A percentile compares a stretch with the other conserved stretches of the same genome.
phyloP scores from a whole-genome alignment of 2,888 invertebrate species.

The Hoplodrina blanda region DNA sequence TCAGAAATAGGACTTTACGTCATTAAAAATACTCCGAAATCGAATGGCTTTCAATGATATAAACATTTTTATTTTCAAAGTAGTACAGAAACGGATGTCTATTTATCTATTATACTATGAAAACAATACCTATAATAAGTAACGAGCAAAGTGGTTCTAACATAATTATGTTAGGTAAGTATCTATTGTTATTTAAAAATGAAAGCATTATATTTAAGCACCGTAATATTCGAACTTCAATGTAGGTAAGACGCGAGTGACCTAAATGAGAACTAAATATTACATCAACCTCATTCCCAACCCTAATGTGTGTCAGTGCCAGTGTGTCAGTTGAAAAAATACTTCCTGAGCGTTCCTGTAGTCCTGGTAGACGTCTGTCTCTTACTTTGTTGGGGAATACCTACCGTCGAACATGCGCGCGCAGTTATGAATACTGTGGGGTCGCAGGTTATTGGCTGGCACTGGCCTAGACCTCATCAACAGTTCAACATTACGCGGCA shows the following conservation, averaged over 20 bases:
- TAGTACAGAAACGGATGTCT: too few species aligned
- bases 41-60: too few species aligned
- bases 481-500: background rate
- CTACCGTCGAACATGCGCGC: constrained; percentile 29
- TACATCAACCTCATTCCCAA: background rate
- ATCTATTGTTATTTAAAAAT: too few species aligned
- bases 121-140: too few species aligned
- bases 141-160: too few species aligned
- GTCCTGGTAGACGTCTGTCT: constrained; percentile 20
- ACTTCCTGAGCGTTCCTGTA: background rate
- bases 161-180: too few species aligned
- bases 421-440: background rate
- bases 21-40: too few species aligned
- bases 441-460: constrained; percentile 18
- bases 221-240: background rate
- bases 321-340: background rate
- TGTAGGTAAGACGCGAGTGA: background rate
- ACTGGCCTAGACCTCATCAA: constrained; percentile 13
- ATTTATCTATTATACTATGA: too few species aligned
- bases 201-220: too few species aligned
- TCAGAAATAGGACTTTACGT: too few species aligned
- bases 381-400: background rate
- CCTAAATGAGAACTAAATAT: constrained; percentile 8
- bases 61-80: too few species aligned
- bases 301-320: constrained; percentile 2